Percentiles rank a stretch among this genome's conserved stretches.
Evolutionary conservation across 2,113 vertebrate species (phyloP).

Genomic region (Meriones unguiculatus): DNA sequence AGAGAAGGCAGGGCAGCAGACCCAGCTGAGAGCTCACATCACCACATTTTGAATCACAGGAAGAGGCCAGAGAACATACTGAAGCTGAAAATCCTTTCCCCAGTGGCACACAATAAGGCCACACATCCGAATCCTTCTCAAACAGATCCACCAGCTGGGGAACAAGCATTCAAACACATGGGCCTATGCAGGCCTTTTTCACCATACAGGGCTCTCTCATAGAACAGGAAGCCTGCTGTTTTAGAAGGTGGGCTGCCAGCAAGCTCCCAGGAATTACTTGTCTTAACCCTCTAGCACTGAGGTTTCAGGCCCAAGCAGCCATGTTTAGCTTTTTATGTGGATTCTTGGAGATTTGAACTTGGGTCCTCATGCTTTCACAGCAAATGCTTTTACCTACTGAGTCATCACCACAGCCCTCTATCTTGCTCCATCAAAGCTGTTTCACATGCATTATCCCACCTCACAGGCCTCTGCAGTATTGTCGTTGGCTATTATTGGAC

Average conservation of each 20-base stretch:
- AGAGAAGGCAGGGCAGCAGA: neutral
- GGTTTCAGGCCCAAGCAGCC: neutral
- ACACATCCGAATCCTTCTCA: neutral
- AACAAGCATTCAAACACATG: neutral
- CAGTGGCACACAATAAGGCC: neutral
- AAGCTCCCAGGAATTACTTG: neutral
- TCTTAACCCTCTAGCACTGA: neutral
- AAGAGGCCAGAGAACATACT: neutral
- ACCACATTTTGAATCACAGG: neutral
- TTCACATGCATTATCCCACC: neutral
- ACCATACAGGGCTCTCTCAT: neutral
- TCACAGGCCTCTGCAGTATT: neutral
- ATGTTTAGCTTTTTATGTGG: neutral
- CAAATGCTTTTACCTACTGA: neutral
- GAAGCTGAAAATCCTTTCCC: neutral
- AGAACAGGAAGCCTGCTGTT: neutral
- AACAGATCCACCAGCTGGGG: neutral
- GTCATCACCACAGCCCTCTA: neutral
- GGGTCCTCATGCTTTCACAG: neutral
- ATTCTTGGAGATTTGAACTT: neutral
- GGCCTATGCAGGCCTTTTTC: neutral
- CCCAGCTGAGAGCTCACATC: neutral
- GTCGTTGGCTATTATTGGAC: neutral
- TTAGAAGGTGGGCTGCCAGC: neutral
- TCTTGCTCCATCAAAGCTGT: neutral